These are phyloP conservation scores for Andrena cerasifolii DNA, from an alignment of 1,140 invertebrate species.

Conservation along the genomic window DNA sequence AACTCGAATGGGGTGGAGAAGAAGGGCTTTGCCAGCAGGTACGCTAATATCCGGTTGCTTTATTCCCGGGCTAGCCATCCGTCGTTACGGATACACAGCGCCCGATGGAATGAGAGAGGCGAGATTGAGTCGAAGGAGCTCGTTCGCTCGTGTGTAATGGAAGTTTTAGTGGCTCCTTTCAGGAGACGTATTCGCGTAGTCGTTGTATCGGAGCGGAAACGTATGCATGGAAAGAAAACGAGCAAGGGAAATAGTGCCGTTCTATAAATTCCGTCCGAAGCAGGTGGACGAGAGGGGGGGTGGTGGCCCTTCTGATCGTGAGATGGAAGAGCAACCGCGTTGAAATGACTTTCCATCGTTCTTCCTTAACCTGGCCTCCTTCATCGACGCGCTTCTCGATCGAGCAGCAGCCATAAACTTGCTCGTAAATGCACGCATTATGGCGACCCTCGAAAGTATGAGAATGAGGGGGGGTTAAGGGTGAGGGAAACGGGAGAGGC, in stretches of 20 bases:
- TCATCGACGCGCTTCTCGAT: slow-evolving; percentile 57
- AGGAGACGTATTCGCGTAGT: slow-evolving; percentile 46
- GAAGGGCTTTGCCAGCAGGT: slow-evolving; percentile 46
- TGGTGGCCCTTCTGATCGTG: too few relatives aligned
- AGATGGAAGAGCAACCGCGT: slow-evolving; percentile 9
- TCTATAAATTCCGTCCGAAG: slow-evolving; percentile 38
- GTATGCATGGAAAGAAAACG: slow-evolving; percentile 43
- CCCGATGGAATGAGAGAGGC: slow-evolving; percentile 7
- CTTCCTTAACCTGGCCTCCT: slow-evolving; percentile 45
- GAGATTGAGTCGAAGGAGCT: slow-evolving; percentile 60
- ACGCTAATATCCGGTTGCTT: slow-evolving; percentile 64
- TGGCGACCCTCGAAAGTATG: slow-evolving; percentile 35
- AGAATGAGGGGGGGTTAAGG: slow-evolving; percentile 45
- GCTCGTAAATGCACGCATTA: slow-evolving; percentile 52
- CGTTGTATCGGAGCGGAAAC: slow-evolving; percentile 45
- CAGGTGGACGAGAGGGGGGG: not conserved
- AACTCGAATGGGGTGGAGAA: not conserved
- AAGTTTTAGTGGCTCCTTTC: slow-evolving; percentile 38
- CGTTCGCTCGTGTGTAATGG: slow-evolving; percentile 55
- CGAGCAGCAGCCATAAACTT: slow-evolving; percentile 45
- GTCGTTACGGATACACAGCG: slow-evolving; percentile 43
- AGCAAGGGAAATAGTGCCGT: not conserved
- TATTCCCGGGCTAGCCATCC: slow-evolving; percentile 39
- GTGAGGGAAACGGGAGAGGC: too few relatives aligned
- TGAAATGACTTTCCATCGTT: slow-evolving; percentile 63